Evolutionary conservation across 2,113 vertebrate species (phyloP), one percentile per base, ranked within the genome.

Genomic region (Camelus dromedarius): DNA sequence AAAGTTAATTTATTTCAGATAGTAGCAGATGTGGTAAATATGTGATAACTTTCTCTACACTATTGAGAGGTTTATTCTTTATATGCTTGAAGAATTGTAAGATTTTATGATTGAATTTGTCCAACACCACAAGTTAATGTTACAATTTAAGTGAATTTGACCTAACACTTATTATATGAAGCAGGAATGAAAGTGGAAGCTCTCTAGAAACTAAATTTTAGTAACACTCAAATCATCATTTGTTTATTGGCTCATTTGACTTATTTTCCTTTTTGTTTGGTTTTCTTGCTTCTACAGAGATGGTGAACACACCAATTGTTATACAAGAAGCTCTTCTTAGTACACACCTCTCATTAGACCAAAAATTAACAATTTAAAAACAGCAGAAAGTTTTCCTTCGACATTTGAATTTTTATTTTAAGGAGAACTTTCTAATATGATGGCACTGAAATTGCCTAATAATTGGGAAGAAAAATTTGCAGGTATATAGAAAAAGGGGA

Each of bases 1-100:
- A 93, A 96, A 72, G 91, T 94, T 82, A 20, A 92, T 97, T 98
- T 87, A 96, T 86, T 96, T 94, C 35, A 97, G 60, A 89, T 13
- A 77, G 56, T 80, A 94, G 26, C 77, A 80, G 67, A 93, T 82
- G 64, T 42, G 81, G 73, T 77, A 83, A 82, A 72, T 70, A 56
- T 48, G 56, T 93, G 90, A 90, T n/a, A 94, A 58, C 10, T 81
- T 86, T 66, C 46, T 92, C 42, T 88, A 54, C 2, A 87, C 35
- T 72, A 28, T 20, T 66, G 32, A 95, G 38, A 6, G 7, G 0
- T 7, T 19, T 60, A 56, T 75, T 96, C 54, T 76, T 46, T 28
- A n/a, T 80, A 48, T 58, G 26, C 12, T 69, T 72, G 60, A 93
- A 14, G n/a, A 94, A 88, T 87, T 96, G 38, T 90, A 84, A 81